These are phyloP conservation scores for Conomelus anceps DNA, from an alignment of 2,888 invertebrate genomes.

Conservation along the genomic window DNA sequence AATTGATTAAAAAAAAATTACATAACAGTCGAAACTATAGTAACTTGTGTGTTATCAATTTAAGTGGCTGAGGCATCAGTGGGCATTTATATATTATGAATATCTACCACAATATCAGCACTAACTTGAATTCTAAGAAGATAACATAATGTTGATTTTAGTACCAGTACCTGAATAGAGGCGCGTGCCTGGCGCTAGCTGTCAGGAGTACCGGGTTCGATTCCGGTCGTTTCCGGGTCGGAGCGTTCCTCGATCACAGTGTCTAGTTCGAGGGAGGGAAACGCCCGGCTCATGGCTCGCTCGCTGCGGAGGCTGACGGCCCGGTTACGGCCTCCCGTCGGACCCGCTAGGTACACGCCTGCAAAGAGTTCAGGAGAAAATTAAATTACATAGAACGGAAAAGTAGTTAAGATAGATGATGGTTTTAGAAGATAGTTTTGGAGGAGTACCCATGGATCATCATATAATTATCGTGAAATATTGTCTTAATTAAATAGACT, in stretches of 20 bases:
- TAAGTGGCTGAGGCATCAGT: no score
- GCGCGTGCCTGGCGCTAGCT: conserved; percentile 48
- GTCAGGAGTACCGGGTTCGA: conserved; percentile 42
- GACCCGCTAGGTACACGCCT: conserved; percentile 34
- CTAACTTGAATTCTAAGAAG: no score
- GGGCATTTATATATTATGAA: no score
- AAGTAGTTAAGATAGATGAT: no score
- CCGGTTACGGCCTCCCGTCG: conserved; percentile 27
- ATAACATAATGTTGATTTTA: neutral
- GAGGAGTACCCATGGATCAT: no score
- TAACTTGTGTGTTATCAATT: no score
- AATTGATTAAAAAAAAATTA: no score
- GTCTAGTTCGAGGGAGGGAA: conserved; percentile 70
- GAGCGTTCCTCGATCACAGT: conserved; percentile 79
- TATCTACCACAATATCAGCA: no score
- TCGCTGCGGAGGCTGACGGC: conserved; percentile 57
- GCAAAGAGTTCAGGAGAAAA: neutral
- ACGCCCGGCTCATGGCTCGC: conserved; percentile 62
- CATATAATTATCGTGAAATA: no score
- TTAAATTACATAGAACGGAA: neutral
- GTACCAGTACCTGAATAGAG: conserved; percentile 10
- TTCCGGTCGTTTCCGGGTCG: conserved; percentile 44
- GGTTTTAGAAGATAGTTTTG: no score
- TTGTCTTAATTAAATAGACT: no score
- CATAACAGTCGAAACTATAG: no score